A percentile compares a stretch with the other conserved stretches of the same genome.
These are phyloP conservation scores for Caenorhabditis sp. DNA, from an alignment of 2,888 invertebrate species.

Conservation along the genomic window DNA sequence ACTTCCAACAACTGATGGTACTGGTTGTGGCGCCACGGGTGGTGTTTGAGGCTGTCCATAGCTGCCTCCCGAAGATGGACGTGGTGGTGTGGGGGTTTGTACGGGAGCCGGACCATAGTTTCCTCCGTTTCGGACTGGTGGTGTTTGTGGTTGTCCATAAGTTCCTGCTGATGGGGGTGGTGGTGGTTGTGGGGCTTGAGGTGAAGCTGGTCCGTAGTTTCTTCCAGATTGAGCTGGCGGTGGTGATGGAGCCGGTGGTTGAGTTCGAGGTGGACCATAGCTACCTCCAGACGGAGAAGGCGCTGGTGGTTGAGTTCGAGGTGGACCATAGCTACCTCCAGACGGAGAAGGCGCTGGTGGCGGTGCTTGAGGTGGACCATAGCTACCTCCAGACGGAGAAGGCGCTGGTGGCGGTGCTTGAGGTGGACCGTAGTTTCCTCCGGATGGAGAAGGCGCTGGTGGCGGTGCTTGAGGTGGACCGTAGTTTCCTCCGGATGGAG, in stretches of 20 bases:
- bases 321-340: background rate
- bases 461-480: slow-evolving; percentile 10
- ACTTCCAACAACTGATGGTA: no score
- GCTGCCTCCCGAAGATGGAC: no score
- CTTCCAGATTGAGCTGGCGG: background rate
- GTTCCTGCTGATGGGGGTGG: background rate
- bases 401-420: background rate
- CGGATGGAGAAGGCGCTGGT: background rate
- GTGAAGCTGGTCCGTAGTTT: background rate
- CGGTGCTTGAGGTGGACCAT: background rate
- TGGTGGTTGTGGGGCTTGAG: slow-evolving; percentile 1
- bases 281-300: background rate
- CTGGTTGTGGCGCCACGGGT: no score
- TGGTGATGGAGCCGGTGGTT: slow-evolving; percentile 4
- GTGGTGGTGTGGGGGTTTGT: no score
- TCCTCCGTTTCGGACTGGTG: background rate
- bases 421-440: background rate
- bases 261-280: background rate
- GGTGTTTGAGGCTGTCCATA: no score
- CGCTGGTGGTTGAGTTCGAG: slow-evolving; percentile 1
- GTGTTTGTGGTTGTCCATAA: background rate
- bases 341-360: background rate
- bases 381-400: background rate
- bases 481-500: no score
- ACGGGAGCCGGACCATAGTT: no score